Percentiles rank a stretch among this genome's conserved stretches.
phyloP scores from a whole-genome alignment of 2,113 vertebrate genomes.

The Harpagus bidentatus region DNA sequence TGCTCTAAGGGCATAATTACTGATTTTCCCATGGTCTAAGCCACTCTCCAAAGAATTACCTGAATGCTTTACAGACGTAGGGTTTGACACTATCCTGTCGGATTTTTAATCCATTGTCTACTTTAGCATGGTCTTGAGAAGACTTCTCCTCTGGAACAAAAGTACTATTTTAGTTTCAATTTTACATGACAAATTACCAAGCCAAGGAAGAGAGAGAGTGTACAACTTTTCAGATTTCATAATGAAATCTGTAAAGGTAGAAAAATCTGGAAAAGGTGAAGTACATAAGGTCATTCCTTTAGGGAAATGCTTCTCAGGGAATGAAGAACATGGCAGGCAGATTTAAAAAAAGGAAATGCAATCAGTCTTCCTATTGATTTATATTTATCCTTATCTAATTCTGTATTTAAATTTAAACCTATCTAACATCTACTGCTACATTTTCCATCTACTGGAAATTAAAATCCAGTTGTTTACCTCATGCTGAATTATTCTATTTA shows the following conservation, averaged over 20 bases:
- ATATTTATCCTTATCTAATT: not conserved
- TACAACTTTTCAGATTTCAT: not conserved
- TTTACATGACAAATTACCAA: not conserved
- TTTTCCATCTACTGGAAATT: not conserved
- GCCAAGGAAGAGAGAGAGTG: not conserved
- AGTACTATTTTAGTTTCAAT: not conserved
- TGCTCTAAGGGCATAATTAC: not conserved
- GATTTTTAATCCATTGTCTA: not conserved
- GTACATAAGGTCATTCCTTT: not conserved
- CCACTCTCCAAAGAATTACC: not conserved
- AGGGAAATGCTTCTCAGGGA: not conserved
- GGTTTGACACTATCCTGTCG: not conserved
- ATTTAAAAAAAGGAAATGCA: not conserved
- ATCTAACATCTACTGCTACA: not conserved
- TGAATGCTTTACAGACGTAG: not conserved
- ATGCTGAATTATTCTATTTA: conserved; percentile 29
- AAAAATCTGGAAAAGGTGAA: not conserved
- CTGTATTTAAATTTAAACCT: not conserved
- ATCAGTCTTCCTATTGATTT: not conserved
- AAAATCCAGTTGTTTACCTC: conserved; percentile 1
- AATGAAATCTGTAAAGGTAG: not conserved
- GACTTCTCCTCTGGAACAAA: not conserved
- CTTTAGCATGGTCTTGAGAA: not conserved
- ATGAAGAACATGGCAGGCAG: not conserved
- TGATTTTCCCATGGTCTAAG: not conserved